phyloP scores from a whole-genome alignment of 2,113 vertebrate species.

The Hippolais icterina region DNA sequence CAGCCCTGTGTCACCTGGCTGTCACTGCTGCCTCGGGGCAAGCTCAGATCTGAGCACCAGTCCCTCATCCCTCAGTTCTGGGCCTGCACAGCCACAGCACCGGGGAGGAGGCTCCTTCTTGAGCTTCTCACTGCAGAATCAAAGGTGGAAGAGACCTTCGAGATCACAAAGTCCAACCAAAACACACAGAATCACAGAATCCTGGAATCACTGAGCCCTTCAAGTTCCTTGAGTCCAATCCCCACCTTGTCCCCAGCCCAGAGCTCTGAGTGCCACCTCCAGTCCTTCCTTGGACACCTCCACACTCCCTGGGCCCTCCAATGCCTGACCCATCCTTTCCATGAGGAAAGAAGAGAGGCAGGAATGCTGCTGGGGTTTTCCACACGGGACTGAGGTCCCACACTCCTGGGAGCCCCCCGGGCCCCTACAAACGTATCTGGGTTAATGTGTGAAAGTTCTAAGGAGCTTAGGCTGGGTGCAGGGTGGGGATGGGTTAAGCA shows the following conservation, averaged over 20 bases:
- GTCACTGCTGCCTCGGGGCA: not conserved
- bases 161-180: not conserved
- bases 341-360: not conserved
- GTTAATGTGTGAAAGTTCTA: constrained; percentile 53
- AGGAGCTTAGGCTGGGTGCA: not conserved
- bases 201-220: not conserved
- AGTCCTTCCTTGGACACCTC: rapidly evolving
- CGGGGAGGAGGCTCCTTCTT: not conserved
- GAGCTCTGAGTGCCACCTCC: not conserved
- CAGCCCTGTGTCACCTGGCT: not conserved
- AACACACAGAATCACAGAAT: not conserved
- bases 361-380: not conserved
- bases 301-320: not conserved
- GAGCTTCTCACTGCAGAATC: not conserved
- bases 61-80: not conserved
- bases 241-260: not conserved
- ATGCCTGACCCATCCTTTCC: rapidly evolving
- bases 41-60: not conserved
- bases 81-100: not conserved
- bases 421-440: not conserved
- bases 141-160: not conserved
- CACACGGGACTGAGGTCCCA: not conserved
- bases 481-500: not conserved
- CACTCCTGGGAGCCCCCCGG: not conserved
- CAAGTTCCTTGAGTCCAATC: rapidly evolving